These are phyloP conservation scores for Charina bottae DNA, from an alignment of 2,113 vertebrate genomes.

Conservation along the genomic window DNA sequence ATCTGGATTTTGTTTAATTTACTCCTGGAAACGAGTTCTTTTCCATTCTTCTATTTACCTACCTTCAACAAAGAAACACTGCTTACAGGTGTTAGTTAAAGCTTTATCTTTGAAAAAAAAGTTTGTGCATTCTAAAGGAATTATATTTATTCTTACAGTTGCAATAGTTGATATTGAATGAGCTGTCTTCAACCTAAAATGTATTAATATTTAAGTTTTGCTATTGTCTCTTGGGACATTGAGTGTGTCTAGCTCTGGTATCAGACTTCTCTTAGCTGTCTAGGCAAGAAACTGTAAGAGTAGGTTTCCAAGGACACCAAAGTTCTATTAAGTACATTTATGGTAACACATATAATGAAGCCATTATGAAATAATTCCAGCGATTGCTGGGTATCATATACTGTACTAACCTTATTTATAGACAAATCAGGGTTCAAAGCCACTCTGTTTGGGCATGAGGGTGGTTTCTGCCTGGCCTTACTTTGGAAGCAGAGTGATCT, in stretches of 20 bases:
- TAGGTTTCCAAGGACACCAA: background rate
- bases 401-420: background rate
- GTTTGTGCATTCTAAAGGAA: background rate
- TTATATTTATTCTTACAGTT: background rate
- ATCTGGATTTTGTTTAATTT: background rate
- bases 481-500: background rate
- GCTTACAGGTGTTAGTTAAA: background rate
- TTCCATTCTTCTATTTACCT: background rate
- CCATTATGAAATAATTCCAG: background rate
- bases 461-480: background rate
- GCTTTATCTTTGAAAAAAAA: background rate
- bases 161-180: background rate
- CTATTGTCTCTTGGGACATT: background rate
- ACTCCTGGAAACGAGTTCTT: background rate
- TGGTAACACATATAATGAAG: background rate
- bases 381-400: background rate
- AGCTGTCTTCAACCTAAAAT: background rate
- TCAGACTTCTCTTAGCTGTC: background rate
- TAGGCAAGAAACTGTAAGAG: background rate
- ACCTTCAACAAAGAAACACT: background rate
- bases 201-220: background rate
- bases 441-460: background rate
- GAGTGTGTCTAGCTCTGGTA: background rate
- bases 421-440: background rate
- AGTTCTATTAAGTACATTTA: background rate